Evolutionary conservation across 1,140 invertebrate species (phyloP).

Genomic region (Bombus vancouverensis): DNA sequence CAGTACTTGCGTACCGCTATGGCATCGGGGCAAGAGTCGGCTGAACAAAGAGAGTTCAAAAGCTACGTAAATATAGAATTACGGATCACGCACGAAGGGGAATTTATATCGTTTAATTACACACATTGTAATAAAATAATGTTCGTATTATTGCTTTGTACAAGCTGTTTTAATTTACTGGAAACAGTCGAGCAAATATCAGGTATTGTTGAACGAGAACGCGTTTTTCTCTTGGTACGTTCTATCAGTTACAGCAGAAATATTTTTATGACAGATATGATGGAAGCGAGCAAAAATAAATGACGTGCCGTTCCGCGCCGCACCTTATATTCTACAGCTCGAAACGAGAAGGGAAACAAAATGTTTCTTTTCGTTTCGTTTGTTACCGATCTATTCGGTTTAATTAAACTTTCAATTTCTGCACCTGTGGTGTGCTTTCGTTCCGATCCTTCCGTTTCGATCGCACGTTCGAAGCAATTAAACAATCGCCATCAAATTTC

Average conservation of each 20-base stretch:
- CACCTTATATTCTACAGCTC: background rate
- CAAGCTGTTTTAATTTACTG: background rate
- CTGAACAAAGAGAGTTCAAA: background rate
- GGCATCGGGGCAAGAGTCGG: background rate
- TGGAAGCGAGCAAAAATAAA: background rate
- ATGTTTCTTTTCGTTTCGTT: background rate
- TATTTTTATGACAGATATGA: background rate
- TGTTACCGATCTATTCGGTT: background rate
- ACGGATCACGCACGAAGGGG: background rate
- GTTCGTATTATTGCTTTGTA: too few species aligned
- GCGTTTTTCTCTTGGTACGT: background rate
- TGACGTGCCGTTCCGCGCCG: background rate
- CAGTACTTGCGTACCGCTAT: background rate
- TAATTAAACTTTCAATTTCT: conserved; percentile 4
- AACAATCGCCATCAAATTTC: background rate
- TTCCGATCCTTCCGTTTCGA: background rate
- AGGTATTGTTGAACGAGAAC: background rate
- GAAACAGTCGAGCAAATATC: background rate
- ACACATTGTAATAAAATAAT: background rate
- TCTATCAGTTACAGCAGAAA: background rate
- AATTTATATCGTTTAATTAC: conserved; percentile 15
- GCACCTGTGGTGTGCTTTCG: too few species aligned
- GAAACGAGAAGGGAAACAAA: background rate
- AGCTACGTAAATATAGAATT: background rate
- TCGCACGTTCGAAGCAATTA: background rate